Evolutionary conservation across 2,888 invertebrate species (phyloP), one percentile per base, ranked within the genome.

Genomic region (Euspilapteryx auroguttella): DNA sequence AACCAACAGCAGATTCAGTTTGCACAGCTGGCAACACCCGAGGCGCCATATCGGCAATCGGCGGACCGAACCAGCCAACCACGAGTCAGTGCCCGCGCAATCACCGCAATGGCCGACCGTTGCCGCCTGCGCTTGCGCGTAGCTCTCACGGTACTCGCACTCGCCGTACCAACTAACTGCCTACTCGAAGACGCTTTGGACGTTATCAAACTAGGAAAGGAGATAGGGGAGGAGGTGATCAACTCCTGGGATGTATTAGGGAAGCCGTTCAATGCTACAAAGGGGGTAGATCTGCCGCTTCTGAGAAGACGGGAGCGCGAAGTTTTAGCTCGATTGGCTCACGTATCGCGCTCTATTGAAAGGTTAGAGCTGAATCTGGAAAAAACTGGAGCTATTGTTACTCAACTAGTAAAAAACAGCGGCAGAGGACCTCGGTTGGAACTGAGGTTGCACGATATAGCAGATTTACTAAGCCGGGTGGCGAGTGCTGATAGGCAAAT

Each of bases 231-330:
- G 27, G 79, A 80, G 27, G 65, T 85, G 15, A 54, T 82, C 2
- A 79, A 78, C 40, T 76, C 83, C 13, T 85, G 85, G 85, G 81
- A 84, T 38, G 46, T 84, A 9, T 62, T 85, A 14, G 81, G 82
- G 28, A 68, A 73, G 30, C 77, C 79, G 12, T 71, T 79, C 28
- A 75, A 78, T 37, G 42, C 62, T 2, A 58, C 73, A 12, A 61
- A 71, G 5, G 79, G 80, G 1, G 76, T 81, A 4, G 79, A 80
- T 10, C 55, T 82, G 28, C 85, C 86, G 3, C 52, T 85, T 27
- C 54, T 83, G 29, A 76, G 79, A 28, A 71, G 78, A 39, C 79
- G 80, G 39, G 86, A 87, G 42, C 64, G 75, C 32, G 73, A 79
- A 46, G 69, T 85, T n/a, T 53, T 85, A 41, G 58, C 76, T 29